Base-by-base conservation (phyloP, 2,113 vertebrate genomes). In the Genyomyrus donnyi region DNA sequence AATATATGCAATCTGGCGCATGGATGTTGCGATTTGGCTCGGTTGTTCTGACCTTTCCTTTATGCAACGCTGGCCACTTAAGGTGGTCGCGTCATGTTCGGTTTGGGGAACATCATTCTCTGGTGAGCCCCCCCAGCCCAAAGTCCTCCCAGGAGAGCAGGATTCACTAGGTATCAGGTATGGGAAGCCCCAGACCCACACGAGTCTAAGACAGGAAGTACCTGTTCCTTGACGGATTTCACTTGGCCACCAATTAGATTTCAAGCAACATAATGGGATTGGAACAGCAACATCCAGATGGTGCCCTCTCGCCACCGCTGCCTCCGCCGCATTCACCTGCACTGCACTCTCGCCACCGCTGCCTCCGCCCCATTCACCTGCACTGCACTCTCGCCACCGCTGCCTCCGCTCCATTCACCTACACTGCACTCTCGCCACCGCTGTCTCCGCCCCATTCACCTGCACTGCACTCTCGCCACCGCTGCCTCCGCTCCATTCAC, bases 211-310 rank as follows among this genome's bases (percentile, higher is more conserved):
- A 11, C 27, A 31, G 52, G 45, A 89, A 42, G 49, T 89, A 53
- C 58, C 45, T n/a, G 5, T 48, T 90, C 87, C 85, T 62, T 92
- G 88, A 91, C 77, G 58, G 91, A 93, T 91, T 91, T 91, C 58
- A 88, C 89, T 50, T 85, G 80, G 88, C 80, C 74, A 88, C 84
- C 53, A 66, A 85, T 70, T 27, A 95, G 95, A 96, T 58, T 95
- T 94, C 95, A 95, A 94, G 93, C 92, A 94, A 94, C 93, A 93
- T 93, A 94, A 94, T 94, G 92, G 92, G 17, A 53, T 6, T 17
- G 93, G 93, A 96, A 96, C 94, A 24, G 21, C 56, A 58, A 10
- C 21, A 24, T 58, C 56, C 7, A 24, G 94, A 96, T 96, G 95
- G 93, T 94, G 52, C 50, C 3, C 3, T 17, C 3, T 53, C 52